Conservation (phyloP, 2,797 vertebrate species). For the Peromyscus aztecus region DNA sequence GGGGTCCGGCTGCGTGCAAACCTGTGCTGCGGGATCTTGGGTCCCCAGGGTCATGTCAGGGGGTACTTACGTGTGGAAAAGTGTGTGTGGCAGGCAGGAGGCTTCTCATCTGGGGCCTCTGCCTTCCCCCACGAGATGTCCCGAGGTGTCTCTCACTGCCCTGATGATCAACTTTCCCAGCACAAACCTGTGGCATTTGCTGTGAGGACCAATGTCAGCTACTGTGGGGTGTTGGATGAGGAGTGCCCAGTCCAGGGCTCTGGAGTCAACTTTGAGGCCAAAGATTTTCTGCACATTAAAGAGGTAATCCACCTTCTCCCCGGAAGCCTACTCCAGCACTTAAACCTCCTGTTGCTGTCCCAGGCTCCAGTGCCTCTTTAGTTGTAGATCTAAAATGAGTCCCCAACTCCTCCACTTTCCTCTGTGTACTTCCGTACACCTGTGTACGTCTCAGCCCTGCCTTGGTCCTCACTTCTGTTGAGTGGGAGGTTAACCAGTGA, state of each 20-base stretch:
- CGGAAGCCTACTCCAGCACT: background rate
- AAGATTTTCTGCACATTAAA: constrained; percentile 99
- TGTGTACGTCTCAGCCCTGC: background rate
- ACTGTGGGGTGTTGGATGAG: constrained; percentile 97
- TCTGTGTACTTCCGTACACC: background rate
- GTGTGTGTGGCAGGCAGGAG: background rate
- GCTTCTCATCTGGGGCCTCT: background rate
- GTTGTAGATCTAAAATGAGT: background rate
- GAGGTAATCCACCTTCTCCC: constrained; percentile 89
- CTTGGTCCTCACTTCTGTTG: background rate
- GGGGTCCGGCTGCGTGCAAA: background rate
- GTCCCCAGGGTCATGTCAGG: background rate
- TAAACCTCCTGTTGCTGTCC: background rate
- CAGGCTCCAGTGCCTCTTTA: background rate
- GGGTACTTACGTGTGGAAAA: background rate
- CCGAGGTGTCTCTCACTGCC: background rate
- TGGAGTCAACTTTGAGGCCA: constrained; percentile 98
- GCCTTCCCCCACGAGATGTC: background rate
- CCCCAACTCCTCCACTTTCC: background rate
- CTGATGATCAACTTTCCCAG: constrained; percentile 82
- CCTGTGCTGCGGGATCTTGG: background rate
- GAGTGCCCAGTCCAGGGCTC: constrained; percentile 98
- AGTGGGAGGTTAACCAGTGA: background rate
- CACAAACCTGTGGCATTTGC: constrained; percentile 98
- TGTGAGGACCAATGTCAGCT: constrained; percentile 98